Base-by-base conservation (phyloP, 37 sponge, comb jelly and placozoan species). In the Axinella damicornis region DNA sequence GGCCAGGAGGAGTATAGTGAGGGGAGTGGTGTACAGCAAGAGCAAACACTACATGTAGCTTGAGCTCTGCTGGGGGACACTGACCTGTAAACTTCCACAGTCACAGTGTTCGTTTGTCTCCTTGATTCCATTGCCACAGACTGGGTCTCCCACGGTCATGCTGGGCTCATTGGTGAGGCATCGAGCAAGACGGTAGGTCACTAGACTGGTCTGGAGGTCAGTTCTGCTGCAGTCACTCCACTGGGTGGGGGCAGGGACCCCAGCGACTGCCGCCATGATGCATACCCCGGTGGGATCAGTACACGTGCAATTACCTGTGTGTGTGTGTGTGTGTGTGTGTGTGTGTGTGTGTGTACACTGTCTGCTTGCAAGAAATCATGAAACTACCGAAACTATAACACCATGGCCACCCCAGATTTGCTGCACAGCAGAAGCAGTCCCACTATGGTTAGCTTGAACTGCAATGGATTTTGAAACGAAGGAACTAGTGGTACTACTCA, bases 61-160 rank as follows among this genome's bases (percentile, higher is more conserved):
- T 27, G 27, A 62, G 27, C 27, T 62, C n/a, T 27, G n/a, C 27
- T 62, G 11, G 2, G 27, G 22, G 75, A 74, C 22, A 71, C 75
- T 57, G 6, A 86, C 87, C 71, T 73, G 65, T 31, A 61, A 20
- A 57, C 76, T 38, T 14, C 92, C 95, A 84, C 95, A 91, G 76
- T 94, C 95, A 37, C 95, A 91, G 5, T 20, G 73, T 61, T 91
- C 92, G 22, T 81, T 81, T 30, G 80, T 74, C 20, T 94, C 95
- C 20, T 77, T 57, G 5, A 94, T 88, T 0, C 95, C 95, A 82
- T 94, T 94, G 9, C 95, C 95, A 82, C 95, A 94, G 27, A 56
- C 53, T 24, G 87, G 77, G 58, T 63, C 65, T 11, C 83, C 88
- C 18, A 87, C 74, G 12, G 52, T 53, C 41, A 19, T 69, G 25